phyloP scores from a whole-genome alignment of 2,113 vertebrate species.

The Pogona vitticeps region DNA sequence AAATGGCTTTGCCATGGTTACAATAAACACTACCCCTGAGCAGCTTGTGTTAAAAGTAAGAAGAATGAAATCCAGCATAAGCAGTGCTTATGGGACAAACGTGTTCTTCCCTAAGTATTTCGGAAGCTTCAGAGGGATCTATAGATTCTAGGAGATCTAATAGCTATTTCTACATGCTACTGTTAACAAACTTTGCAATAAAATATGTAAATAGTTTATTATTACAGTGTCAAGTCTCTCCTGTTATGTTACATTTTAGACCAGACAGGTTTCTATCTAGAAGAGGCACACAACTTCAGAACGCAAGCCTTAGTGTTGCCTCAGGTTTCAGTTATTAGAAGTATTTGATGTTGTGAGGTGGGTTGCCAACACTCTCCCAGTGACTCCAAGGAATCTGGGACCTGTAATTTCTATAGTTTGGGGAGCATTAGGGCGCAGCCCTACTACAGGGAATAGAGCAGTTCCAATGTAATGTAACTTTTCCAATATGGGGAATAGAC shows the following conservation, averaged over 20 bases:
- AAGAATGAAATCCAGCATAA: conserved; percentile 38
- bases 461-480: background rate
- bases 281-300: background rate
- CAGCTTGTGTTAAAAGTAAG: conserved; percentile 28
- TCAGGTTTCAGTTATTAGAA: background rate
- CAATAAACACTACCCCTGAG: conserved; percentile 50
- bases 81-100: conserved; percentile 40
- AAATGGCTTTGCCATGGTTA: conserved; percentile 41
- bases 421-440: background rate
- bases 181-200: conserved; percentile 74
- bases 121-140: conserved; percentile 52
- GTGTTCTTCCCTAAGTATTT: conserved; percentile 44
- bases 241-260: background rate
- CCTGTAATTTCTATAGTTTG: background rate
- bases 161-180: conserved; percentile 65
- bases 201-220: conserved; percentile 58
- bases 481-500: background rate
- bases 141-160: conserved; percentile 6
- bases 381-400: background rate
- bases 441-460: background rate
- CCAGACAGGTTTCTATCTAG: background rate
- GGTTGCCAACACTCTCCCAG: background rate
- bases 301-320: background rate
- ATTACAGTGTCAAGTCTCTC: conserved; percentile 20
- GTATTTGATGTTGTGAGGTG: background rate